Evolutionary conservation across 2,888 invertebrate species (phyloP).

Genomic region (Caenorhabditis auriculariae): DNA sequence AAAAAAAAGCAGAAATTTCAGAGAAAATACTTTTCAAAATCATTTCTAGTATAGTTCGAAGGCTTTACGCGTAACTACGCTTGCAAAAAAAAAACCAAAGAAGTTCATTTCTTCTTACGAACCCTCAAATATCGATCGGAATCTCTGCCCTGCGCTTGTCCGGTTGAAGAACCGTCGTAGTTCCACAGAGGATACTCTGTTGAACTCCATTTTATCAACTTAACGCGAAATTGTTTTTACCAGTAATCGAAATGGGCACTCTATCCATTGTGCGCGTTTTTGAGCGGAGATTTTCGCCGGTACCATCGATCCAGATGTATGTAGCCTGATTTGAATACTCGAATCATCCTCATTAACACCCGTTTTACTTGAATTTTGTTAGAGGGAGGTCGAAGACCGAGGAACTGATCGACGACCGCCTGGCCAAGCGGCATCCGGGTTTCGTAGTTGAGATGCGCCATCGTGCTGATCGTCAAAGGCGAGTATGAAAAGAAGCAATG

Average conservation of each 20-base stretch:
- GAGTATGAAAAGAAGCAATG: no score
- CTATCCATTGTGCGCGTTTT: slow-evolving; percentile 84
- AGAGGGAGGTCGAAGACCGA: slow-evolving; percentile 43
- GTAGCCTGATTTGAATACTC: slow-evolving; percentile 73
- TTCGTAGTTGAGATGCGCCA: slow-evolving; percentile 34
- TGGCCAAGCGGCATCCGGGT: slow-evolving; percentile 40
- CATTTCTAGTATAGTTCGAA: no score
- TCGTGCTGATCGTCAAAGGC: no score
- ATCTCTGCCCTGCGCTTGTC: slow-evolving; percentile 69
- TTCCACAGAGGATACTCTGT: slow-evolving; percentile 81
- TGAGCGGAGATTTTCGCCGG: slow-evolving; percentile 83
- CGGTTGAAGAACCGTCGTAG: slow-evolving; percentile 89
- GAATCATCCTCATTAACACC: no score
- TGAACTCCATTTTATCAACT: slow-evolving; percentile 19
- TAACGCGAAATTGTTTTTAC: slow-evolving; percentile 2
- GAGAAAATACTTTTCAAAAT: no score
- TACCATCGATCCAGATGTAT: slow-evolving; percentile 91
- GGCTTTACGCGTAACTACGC: no score
- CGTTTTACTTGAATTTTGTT: slow-evolving; percentile 43
- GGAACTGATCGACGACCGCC: slow-evolving; percentile 40
- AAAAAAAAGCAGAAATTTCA: no score
- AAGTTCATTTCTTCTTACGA: not conserved
- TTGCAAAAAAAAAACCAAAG: not conserved
- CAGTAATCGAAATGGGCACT: slow-evolving; percentile 73
- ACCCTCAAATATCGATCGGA: slow-evolving; percentile 64